Conservation (phyloP, 2,797 vertebrate genomes). For the Bufotes viridis region DNA sequence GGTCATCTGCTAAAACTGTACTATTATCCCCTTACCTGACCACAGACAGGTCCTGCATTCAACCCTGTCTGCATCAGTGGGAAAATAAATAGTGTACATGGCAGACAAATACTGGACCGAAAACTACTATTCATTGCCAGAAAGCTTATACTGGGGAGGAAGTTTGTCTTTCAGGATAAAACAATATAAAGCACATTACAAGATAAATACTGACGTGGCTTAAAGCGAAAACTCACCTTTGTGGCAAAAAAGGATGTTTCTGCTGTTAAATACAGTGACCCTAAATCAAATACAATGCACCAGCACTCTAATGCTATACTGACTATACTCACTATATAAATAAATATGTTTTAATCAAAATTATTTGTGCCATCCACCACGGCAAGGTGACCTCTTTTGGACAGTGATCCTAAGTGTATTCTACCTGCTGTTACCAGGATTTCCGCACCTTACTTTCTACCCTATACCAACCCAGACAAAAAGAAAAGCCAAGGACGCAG, state of each 20-base stretch:
- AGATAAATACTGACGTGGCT: not conserved
- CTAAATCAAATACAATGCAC: too few relatives aligned
- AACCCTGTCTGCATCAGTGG: not conserved
- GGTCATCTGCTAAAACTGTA: not conserved
- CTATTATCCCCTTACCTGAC: not conserved
- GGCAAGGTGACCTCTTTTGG: too few relatives aligned
- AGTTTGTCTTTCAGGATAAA: conserved; percentile 12
- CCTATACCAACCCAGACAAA: not conserved
- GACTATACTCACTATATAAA: too few relatives aligned
- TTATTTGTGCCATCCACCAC: too few relatives aligned
- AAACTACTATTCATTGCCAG: not conserved
- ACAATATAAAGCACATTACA: not conserved
- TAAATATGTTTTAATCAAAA: too few relatives aligned
- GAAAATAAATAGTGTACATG: not conserved
- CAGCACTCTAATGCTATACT: too few relatives aligned
- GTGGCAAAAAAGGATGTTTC: not conserved
- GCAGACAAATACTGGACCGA: not conserved
- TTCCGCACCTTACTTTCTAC: not conserved
- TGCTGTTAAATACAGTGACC: not conserved
- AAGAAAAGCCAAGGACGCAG: not conserved
- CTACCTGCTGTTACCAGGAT: not conserved
- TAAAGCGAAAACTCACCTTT: not conserved
- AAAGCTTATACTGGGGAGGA: not conserved
- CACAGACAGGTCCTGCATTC: not conserved
- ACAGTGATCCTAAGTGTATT: not conserved